A percentile compares a stretch with the other conserved stretches of the same genome.
phyloP scores from a whole-genome alignment of 2,113 vertebrate species.

The Indicator indicator region DNA sequence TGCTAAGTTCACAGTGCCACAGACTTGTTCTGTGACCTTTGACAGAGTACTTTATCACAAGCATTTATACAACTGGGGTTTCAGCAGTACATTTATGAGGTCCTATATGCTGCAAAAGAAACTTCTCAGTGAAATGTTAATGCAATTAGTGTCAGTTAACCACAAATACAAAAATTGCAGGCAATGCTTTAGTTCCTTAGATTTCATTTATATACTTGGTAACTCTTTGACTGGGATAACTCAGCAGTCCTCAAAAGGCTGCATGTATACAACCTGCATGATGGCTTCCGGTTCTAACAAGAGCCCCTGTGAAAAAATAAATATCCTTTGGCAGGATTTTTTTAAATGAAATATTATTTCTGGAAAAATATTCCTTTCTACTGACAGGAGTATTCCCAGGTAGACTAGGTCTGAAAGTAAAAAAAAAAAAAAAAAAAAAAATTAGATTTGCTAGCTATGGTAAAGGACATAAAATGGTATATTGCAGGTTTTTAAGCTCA shows the following conservation, averaged over 20 bases:
- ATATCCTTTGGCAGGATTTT: not conserved
- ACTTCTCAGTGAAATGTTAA: not conserved
- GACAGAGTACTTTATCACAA: not conserved
- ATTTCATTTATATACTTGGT: not conserved
- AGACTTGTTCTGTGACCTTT: not conserved
- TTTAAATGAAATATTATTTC: not conserved
- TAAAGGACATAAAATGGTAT: not conserved
- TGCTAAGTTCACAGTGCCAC: not conserved
- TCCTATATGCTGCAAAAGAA: not conserved
- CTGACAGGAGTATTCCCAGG: not conserved
- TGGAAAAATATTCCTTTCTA: not conserved
- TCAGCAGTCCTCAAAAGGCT: not conserved
- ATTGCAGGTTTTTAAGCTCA: constrained; percentile 43
- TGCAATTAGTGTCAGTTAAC: not conserved
- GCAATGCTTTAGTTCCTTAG: not conserved
- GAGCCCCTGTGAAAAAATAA: not conserved
- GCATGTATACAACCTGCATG: rapidly evolving
- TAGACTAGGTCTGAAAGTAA: not conserved
- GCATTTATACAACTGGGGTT: not conserved
- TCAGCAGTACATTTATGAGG: not conserved
- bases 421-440: not conserved
- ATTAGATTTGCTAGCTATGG: not conserved
- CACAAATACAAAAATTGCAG: not conserved
- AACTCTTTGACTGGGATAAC: not conserved
- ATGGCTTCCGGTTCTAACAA: not conserved